Percentiles rank a stretch among this genome's conserved stretches.
phyloP scores from a whole-genome alignment of 2,797 vertebrate species.

The Scarus forsteni region DNA sequence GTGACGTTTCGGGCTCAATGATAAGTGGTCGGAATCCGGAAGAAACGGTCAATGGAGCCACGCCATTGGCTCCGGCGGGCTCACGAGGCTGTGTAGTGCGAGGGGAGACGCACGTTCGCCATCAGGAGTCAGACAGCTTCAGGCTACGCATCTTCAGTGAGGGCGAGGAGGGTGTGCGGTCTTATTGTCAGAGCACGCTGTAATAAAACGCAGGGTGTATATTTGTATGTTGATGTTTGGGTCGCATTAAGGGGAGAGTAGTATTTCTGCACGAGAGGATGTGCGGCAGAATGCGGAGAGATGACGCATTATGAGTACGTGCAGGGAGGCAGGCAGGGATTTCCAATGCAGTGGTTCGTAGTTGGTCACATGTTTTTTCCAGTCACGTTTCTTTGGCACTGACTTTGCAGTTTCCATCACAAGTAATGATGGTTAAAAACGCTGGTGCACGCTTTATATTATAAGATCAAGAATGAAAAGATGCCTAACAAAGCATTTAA shows the following conservation, averaged over 20 bases:
- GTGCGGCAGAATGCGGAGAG: slow-evolving; percentile 22
- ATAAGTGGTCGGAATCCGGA: slow-evolving; percentile 75
- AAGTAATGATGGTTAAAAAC: background rate
- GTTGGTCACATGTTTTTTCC: slow-evolving; percentile 52
- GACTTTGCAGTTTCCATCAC: slow-evolving; percentile 2
- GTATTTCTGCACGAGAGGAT: too few species aligned
- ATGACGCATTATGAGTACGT: slow-evolving; percentile 82
- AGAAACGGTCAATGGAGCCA: slow-evolving; percentile 26
- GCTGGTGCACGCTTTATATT: background rate
- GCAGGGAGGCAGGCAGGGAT: slow-evolving; percentile 70
- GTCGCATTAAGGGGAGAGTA: slow-evolving; percentile 12
- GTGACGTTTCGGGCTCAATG: slow-evolving; percentile 44
- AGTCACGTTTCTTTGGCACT: slow-evolving; percentile 52
- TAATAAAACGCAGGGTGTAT: rapidly evolving
- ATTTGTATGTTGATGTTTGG: background rate
- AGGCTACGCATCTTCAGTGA: background rate
- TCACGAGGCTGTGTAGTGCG: slow-evolving; percentile 64
- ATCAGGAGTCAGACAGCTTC: slow-evolving; percentile 14
- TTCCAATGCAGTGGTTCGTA: slow-evolving; percentile 48
- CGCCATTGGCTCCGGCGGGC: slow-evolving; percentile 70
- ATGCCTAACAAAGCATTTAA: too few species aligned
- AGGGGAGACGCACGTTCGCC: slow-evolving; percentile 74
- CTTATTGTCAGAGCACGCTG: background rate
- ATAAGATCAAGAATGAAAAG: too few species aligned
- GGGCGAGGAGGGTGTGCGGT: slow-evolving; percentile 32